A percentile compares a stretch with the other conserved stretches of the same genome.
These are phyloP conservation scores for Oryzias sinensis DNA, from an alignment of 2,797 vertebrate genomes.

Conservation along the genomic window DNA sequence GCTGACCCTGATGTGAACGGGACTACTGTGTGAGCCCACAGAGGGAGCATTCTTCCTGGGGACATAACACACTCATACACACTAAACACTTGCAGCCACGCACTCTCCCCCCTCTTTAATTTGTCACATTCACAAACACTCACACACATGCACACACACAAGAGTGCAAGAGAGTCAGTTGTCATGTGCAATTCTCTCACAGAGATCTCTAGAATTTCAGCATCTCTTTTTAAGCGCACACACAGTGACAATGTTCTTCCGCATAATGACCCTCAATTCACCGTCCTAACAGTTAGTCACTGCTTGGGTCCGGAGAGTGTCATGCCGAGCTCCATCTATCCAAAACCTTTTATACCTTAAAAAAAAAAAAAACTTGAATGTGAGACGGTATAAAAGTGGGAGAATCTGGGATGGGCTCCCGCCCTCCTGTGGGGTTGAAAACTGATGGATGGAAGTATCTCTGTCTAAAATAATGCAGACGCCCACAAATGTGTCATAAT, in stretches of 20 bases:
- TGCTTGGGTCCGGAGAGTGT: slow-evolving; percentile 37
- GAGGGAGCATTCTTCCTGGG: slow-evolving; percentile 62
- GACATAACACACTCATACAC: slow-evolving; percentile 30
- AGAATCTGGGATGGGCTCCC: not conserved
- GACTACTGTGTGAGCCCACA: slow-evolving; percentile 67
- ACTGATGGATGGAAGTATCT: no score
- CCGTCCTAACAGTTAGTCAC: slow-evolving; percentile 53
- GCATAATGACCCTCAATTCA: slow-evolving; percentile 51
- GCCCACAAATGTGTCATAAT: no score
- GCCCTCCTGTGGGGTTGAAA: not conserved
- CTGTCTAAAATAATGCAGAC: no score
- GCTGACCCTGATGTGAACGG: slow-evolving; percentile 72
- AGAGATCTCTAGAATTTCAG: slow-evolving; percentile 19
- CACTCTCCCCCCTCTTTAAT: slow-evolving; percentile 16
- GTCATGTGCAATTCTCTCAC: slow-evolving; percentile 22
- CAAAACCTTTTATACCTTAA: slow-evolving; percentile 17
- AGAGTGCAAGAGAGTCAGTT: slow-evolving; percentile 52
- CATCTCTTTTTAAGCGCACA: slow-evolving; percentile 1
- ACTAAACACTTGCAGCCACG: slow-evolving; percentile 25
- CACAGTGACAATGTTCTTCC: slow-evolving; percentile 26
- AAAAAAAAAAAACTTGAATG: not conserved
- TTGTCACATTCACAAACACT: slow-evolving; percentile 39
- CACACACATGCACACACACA: slow-evolving; percentile 40
- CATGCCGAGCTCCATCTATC: slow-evolving; percentile 32
- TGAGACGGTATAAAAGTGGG: not conserved